Evolutionary conservation across 2,797 vertebrate species (phyloP).

Genomic region (Phalloptychus januarius): DNA sequence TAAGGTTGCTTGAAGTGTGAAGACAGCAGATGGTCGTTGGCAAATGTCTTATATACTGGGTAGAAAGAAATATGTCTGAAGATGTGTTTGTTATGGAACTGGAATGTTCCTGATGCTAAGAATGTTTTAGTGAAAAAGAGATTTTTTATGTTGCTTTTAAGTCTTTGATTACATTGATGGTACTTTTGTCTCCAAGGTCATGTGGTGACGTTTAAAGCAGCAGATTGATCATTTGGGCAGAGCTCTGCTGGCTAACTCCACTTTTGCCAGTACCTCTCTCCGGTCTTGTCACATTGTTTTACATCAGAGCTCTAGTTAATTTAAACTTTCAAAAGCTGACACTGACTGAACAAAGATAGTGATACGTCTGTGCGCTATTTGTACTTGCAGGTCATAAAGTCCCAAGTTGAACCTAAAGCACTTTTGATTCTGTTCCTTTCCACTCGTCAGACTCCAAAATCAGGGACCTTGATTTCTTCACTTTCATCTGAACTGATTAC

Average conservation of each 20-base stretch:
- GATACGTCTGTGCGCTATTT: not conserved
- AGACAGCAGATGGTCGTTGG: conserved; percentile 37
- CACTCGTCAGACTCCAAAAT: not conserved
- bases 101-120: not conserved
- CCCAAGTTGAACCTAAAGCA: not conserved
- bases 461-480: not conserved
- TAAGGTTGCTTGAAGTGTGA: conserved; percentile 33
- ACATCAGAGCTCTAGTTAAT: not conserved
- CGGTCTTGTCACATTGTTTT: not conserved
- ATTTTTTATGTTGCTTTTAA: not conserved
- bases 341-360: not conserved
- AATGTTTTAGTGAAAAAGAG: not conserved
- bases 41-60: conserved; percentile 15
- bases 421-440: not conserved
- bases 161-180: not conserved
- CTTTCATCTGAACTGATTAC: not conserved
- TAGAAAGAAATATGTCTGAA: not conserved
- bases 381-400: not conserved
- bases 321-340: not conserved
- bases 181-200: not conserved
- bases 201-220: conserved; percentile 1
- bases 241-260: not conserved
- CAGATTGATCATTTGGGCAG: not conserved
- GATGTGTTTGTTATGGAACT: conserved; percentile 2
- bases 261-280: not conserved